A percentile compares a stretch with the other conserved stretches of the same genome.
Evolutionary conservation across 2,888 invertebrate species (phyloP).

Genomic region (Tetanocera ferruginea): DNA sequence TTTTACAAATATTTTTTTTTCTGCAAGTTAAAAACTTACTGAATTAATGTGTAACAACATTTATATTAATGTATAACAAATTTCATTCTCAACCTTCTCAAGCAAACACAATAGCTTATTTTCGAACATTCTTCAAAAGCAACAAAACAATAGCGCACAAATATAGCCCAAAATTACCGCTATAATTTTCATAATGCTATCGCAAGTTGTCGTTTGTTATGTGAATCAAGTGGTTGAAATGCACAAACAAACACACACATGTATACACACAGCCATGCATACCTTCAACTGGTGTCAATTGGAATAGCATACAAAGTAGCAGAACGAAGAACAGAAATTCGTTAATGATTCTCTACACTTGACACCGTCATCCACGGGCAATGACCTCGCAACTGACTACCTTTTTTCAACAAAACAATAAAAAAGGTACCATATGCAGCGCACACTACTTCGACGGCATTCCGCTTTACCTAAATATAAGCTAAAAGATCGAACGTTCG

Average conservation of each 20-base stretch:
- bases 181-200: background rate
- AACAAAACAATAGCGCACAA: background rate
- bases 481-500: background rate
- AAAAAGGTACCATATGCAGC: background rate
- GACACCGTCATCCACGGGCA: conserved; percentile 3
- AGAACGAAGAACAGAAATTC: background rate
- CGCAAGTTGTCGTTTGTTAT: background rate
- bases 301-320: background rate
- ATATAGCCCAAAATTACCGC: conserved; percentile 4
- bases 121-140: background rate
- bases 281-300: background rate
- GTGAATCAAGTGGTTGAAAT: background rate
- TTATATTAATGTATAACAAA: no score
- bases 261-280: background rate
- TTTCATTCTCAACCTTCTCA: background rate
- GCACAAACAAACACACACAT: background rate
- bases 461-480: no score
- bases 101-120: background rate
- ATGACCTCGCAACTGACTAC: conserved; percentile 8
- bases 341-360: background rate
- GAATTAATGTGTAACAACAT: no score
- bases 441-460: no score
- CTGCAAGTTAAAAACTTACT: no score
- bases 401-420: background rate
- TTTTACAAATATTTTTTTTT: background rate